Base-by-base conservation (phyloP, 2,888 invertebrate species). In the Pogonocherus hispidulus region DNA sequence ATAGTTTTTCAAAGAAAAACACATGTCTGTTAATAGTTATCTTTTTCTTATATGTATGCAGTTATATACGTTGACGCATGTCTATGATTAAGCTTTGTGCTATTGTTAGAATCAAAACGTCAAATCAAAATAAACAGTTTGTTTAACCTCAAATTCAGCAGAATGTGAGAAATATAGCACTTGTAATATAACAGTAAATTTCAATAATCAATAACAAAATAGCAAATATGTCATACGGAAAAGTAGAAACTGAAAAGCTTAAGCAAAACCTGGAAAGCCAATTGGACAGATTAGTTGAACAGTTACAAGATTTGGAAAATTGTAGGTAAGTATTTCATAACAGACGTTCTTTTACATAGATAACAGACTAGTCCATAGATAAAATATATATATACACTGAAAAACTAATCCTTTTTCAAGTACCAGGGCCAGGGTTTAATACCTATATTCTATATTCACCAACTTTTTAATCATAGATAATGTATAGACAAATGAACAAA, bases 291-390 rank as follows among this genome's bases (percentile, higher is more conserved):
- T 83, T 93, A 51, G 87, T 93, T 47, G 89, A 91, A 77, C 92
- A 93, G 81, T 81, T 93, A 51, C 86, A 88, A 52, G 93, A 93
- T 83, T 85, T 93, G 68, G 93, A 93, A 81, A 89, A 90, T 78
- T 90, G 89, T 87, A 90, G 87, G 92, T 92, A 84, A 80, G 16
- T 11, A 5, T 14, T 27, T n/a, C n/a, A n/a, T n/a, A n/a, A n/a
- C n/a, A n/a, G n/a, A n/a, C n/a, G n/a, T n/a, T n/a, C n/a, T n/a
- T n/a, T n/a, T n/a, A n/a, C n/a, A n/a, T n/a, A n/a, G n/a, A n/a
- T n/a, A n/a, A n/a, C n/a, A n/a, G n/a, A n/a, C n/a, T n/a, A n/a
- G n/a, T n/a, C n/a, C n/a, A n/a, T n/a, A n/a, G n/a, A n/a, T n/a
- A n/a, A n/a, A n/a, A n/a, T n/a, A n/a, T n/a, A n/a, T n/a, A n/a